Base-by-base conservation (phyloP, 2,797 vertebrate species). In the Eupleurogrammus muticus region DNA sequence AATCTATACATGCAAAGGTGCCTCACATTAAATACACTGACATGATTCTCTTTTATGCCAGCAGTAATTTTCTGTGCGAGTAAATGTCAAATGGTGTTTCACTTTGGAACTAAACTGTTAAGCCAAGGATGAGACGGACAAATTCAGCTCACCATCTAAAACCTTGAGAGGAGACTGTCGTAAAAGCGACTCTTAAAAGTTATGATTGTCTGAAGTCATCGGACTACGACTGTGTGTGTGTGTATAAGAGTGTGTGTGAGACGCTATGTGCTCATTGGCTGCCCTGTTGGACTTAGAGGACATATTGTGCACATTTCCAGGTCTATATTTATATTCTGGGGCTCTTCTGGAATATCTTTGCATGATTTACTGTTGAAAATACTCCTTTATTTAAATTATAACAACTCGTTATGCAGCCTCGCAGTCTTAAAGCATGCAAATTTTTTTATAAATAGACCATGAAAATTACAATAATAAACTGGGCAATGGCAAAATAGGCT, bases 151-250 rank as follows among this genome's bases (percentile, higher is more conserved):
- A 11, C 11, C 11, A 4, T 20, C 28, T 73, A 34, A 74, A 82
- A 56, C 54, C 56, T 35, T 0, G 21, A 67, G 35, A 71, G 9
- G 21, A 73, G 14, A 34, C 34, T 4, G 5, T 51, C 60, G 16
- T 54, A 34, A 61, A 73, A 80, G 57, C 48, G 51, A 64, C 65
- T 20, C 44, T 60, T 61, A 61, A 65, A 83, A 58, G 44, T 70
- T 77, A 24, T 23, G 58, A 58, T 67, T 19, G 24, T 69, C 16
- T 9, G 58, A 70, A 61, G 54, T 71, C 59, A 36, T 42, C 50
- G 48, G 72, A 65, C 65, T 47, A 53, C 20, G 47, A 50, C 0
- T 51, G 32, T 55, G 51, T 20, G 52, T 49, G 19, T 42, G 10
- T 40, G 34, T 38, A 20, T 32, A 28, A 28, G 28, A 28, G 63